These are phyloP conservation scores for Kradibia gibbosae DNA, from an alignment of 1,140 invertebrate species.

Conservation along the genomic window DNA sequence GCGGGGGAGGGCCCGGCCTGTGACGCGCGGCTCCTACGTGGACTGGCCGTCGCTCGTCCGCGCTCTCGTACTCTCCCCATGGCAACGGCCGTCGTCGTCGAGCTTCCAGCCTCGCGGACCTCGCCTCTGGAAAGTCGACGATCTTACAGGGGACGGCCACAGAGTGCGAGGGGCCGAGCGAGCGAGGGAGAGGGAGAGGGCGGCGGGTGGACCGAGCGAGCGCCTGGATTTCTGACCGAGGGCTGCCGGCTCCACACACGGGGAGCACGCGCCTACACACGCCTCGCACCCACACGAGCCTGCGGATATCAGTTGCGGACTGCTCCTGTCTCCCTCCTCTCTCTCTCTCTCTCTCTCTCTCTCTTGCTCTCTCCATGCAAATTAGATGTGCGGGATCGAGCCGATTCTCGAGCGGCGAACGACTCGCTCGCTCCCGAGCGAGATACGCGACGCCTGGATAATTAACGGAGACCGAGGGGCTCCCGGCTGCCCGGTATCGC, in stretches of 20 bases:
- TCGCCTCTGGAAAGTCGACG: background rate
- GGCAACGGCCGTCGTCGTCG: slow-evolving; percentile 22
- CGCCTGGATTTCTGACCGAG: background rate
- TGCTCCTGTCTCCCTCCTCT: slow-evolving; percentile 21
- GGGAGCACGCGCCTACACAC: too few species aligned
- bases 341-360: background rate
- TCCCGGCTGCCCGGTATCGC: too few species aligned
- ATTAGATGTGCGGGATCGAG: slow-evolving; percentile 29
- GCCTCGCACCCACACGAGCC: too few species aligned
- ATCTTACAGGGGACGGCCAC: background rate
- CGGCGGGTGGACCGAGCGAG: background rate
- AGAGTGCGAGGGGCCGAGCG: background rate
- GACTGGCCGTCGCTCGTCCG: slow-evolving; percentile 35
- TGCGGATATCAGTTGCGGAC: background rate
- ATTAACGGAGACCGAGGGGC: slow-evolving; percentile 17
- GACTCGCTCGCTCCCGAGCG: slow-evolving; percentile 5
- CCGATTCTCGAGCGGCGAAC: slow-evolving; percentile 4
- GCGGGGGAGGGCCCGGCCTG: background rate
- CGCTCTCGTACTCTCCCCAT: slow-evolving; percentile 19
- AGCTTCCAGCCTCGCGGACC: slow-evolving; percentile 30
- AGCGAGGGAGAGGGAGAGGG: background rate
- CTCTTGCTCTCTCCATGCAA: slow-evolving; percentile 45
- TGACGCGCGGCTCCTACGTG: background rate
- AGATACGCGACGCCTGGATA: slow-evolving; percentile 21
- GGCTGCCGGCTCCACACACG: background rate